phyloP scores from a whole-genome alignment of 2,888 invertebrate species.

The Odontothrips loti region DNA sequence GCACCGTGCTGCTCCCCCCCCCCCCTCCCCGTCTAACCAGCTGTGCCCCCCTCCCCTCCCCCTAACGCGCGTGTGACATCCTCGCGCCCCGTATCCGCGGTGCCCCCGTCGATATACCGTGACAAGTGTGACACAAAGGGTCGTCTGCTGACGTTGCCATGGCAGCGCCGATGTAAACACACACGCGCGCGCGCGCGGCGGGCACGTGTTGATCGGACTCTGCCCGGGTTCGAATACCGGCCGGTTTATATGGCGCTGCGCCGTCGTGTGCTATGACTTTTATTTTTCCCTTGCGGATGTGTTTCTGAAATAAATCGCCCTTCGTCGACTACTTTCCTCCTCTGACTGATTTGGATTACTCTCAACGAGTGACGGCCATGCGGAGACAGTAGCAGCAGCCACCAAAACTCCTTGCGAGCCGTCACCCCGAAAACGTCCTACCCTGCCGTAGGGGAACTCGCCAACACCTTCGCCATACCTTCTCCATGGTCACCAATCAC shows the following conservation, averaged over 20 bases:
- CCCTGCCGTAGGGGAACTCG: too few species aligned
- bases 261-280: too few species aligned
- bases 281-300: neutral
- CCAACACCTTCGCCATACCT: too few species aligned
- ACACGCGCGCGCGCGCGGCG: too few species aligned
- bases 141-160: neutral
- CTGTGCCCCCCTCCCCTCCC: neutral
- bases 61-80: neutral
- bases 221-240: too few species aligned
- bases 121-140: too few species aligned
- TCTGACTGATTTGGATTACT: too few species aligned
- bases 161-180: slow-evolving; percentile 5
- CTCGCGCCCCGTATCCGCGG: neutral
- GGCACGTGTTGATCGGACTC: slow-evolving; percentile 17
- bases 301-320: neutral
- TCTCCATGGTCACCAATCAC: slow-evolving; percentile 14
- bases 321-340: too few species aligned
- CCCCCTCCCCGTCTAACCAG: neutral
- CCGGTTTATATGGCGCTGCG: too few species aligned
- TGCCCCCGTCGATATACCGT: neutral
- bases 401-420: neutral
- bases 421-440: too few species aligned
- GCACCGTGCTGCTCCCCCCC: neutral
- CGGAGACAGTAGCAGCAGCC: too few species aligned
- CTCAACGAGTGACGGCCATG: too few species aligned